phyloP scores from a whole-genome alignment of 2,113 vertebrate genomes.

The Elephantulus edwardii region DNA sequence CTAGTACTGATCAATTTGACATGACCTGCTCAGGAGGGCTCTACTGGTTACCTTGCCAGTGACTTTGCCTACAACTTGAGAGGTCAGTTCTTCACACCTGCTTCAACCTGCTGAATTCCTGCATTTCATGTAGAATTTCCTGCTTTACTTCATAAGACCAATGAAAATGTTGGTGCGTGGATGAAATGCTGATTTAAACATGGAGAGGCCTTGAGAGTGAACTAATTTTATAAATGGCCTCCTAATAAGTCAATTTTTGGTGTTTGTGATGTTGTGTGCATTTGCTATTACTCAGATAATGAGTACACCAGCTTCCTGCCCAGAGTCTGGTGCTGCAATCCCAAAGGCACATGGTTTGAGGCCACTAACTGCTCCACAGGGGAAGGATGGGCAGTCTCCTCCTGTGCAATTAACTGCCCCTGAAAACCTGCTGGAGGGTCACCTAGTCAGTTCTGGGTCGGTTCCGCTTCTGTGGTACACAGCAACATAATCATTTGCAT shows the following conservation, averaged over 20 bases:
- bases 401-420: too few species aligned
- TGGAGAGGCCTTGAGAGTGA: neutral
- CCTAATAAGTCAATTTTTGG: neutral
- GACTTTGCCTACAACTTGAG: too few species aligned
- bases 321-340: rapidly evolving
- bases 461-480: too few species aligned
- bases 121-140: neutral
- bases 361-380: too few species aligned
- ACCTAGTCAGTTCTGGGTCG: too few species aligned
- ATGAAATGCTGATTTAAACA: neutral
- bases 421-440: too few species aligned
- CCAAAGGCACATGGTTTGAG: too few species aligned
- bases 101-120: neutral
- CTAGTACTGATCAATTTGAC: neutral
- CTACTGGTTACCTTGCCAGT: neutral
- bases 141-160: neutral
- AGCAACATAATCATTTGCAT: neutral
- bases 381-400: too few species aligned
- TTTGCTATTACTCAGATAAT: neutral
- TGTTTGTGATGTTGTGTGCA: too few species aligned
- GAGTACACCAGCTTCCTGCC: neutral
- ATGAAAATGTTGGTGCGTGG: neutral
- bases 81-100: neutral
- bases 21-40: neutral
- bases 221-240: neutral